A percentile compares a stretch with the other conserved stretches of the same genome.
Conservation (phyloP, 2,797 vertebrate genomes). For the Iguana delicatissima region DNA sequence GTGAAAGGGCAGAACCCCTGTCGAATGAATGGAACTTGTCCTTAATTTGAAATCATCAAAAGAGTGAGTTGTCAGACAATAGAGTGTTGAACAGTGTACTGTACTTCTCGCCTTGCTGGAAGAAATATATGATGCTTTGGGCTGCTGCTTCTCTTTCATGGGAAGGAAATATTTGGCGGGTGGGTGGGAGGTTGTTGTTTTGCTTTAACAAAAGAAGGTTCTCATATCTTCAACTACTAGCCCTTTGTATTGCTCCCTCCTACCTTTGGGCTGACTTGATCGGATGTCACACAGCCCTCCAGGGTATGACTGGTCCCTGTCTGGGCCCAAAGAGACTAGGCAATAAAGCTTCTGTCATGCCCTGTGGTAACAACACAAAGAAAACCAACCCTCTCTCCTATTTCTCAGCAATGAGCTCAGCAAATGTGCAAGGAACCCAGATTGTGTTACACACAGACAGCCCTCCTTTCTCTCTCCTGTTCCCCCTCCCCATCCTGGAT, state of each 20-base stretch:
- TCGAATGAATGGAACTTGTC: too few relatives aligned
- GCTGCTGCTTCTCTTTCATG: neutral
- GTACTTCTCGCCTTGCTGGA: neutral
- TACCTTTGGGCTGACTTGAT: neutral
- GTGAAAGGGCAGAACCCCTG: too few relatives aligned
- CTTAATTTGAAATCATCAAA: too few relatives aligned
- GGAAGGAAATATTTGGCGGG: neutral
- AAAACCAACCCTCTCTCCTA: neutral
- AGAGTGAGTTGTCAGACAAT: too few relatives aligned
- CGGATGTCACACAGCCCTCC: neutral
- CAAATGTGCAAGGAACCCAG: neutral
- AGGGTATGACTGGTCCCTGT: neutral
- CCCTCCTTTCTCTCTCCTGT: neutral
- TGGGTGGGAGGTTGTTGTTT: too few relatives aligned
- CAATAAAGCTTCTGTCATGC: neutral
- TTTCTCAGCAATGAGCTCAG: conserved; percentile 41
- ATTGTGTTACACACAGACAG: neutral
- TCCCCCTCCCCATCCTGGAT: neutral
- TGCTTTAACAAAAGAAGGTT: neutral
- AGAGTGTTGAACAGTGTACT: too few relatives aligned
- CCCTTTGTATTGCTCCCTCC: neutral
- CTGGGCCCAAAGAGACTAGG: conserved; percentile 3
- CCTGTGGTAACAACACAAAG: neutral
- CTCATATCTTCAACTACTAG: neutral
- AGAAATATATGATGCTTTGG: neutral